A percentile compares a stretch with the other conserved stretches of the same genome.
These are phyloP conservation scores for Amphipoea oculea DNA, from an alignment of 2,888 invertebrate genomes.

Conservation along the genomic window DNA sequence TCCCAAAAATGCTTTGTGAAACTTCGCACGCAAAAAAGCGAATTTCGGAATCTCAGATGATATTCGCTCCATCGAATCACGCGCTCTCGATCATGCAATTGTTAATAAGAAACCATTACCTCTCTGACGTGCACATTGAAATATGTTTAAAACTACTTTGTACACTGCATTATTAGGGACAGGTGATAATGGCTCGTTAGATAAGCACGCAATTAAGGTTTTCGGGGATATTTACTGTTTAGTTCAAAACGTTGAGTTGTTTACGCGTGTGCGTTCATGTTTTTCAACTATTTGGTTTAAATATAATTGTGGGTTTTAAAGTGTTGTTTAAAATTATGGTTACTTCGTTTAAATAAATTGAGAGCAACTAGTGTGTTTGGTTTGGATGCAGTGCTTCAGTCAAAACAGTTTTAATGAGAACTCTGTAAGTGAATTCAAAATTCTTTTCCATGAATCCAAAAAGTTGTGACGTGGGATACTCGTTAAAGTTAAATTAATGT, in stretches of 20 bases:
- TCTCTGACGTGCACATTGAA: conserved; percentile 69
- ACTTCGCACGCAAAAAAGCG: conserved; percentile 56
- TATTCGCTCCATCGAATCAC: conserved; percentile 56
- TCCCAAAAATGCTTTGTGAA: conserved; percentile 59
- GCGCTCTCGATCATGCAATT: conserved; percentile 58
- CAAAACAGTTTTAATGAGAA: conserved; percentile 14
- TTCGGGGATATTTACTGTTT: conserved; percentile 68
- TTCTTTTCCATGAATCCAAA: conserved; percentile 4
- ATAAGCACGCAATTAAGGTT: conserved; percentile 86
- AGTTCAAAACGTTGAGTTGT: conserved; percentile 41
- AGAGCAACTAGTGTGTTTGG: conserved; percentile 19
- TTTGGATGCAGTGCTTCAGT: conserved; percentile 34
- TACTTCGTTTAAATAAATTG: conserved; percentile 28
- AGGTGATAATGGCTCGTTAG: conserved; percentile 84
- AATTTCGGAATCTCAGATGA: conserved; percentile 53
- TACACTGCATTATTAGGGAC: conserved; percentile 78
- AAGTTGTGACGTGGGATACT: background rate
- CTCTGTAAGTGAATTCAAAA: conserved; percentile 12
- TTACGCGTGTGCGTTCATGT: conserved; percentile 19
- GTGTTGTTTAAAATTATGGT: conserved; percentile 30
- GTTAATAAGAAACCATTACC: conserved; percentile 54
- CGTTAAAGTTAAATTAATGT: conserved; percentile 2
- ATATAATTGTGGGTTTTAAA: conserved; percentile 22
- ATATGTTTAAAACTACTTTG: conserved; percentile 72
- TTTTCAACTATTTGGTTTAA: conserved; percentile 21